Base-by-base conservation (phyloP, 2,888 invertebrate genomes). In the Euphydryas editha region DNA sequence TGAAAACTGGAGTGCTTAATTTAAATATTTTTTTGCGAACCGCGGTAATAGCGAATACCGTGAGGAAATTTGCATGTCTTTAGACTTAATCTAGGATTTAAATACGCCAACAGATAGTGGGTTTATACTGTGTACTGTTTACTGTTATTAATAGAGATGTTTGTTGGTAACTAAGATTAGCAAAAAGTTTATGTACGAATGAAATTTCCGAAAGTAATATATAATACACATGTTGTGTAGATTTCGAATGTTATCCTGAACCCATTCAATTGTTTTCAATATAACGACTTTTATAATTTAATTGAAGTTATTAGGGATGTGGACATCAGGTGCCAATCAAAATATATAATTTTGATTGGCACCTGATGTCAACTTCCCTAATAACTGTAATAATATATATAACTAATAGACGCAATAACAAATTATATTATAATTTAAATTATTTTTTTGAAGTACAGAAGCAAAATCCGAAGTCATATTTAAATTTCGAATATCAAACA, bases 61-160 rank as follows among this genome's bases (percentile, higher is more conserved):
- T 64, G 63, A 64, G 58, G 51, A 62, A 64, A 64, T 64, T 64
- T 64, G 51, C 63, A 64, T 64, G 63, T 64, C 63, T 44, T 64
- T 59, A 64, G 51, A 64, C 63, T 64, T 58, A 59, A 64, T 64
- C 63, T 59, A 64, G 63, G 51, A 64, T 58, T 64, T 63, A 58
- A 42, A 64, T 20, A 59, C 59, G 54, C 54, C 54, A 54, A 36
- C 54, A 54, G 54, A 54, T 54, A 54, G 54, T 54, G 54, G 54
- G 54, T 54, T 54, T 36, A 54, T 54, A 36, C 17, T 54, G 54
- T 54, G 36, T 54, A 36, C 54, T 30, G 30, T 30, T 30, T n/a
- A n/a, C n/a, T 30, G 10, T 54, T 54, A 54, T 36, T 54, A 54
- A 54, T 54, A 54, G 54, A 54, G 54, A 51, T 24, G 49, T 51